Evolutionary conservation across 2,113 vertebrate genomes (phyloP).

Genomic region (Zosterops lateralis): DNA sequence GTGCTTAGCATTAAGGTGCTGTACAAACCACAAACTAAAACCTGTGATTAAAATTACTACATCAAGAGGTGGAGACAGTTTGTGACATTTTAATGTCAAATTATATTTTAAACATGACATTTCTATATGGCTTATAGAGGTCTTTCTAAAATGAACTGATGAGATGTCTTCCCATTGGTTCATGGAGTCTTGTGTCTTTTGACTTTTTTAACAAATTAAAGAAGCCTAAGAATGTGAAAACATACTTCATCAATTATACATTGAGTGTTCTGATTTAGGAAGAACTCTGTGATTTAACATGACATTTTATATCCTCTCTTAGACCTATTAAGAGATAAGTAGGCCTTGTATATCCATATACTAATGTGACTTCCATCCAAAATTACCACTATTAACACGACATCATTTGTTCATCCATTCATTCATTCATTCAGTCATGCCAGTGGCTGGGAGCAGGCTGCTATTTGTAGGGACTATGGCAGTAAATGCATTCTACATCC

Average conservation of each 20-base stretch:
- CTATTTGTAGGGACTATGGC: not conserved
- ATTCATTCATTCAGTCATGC: not conserved
- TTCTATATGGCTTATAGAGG: not conserved
- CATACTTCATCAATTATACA: not conserved
- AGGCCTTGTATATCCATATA: not conserved
- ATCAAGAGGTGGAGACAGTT: not conserved
- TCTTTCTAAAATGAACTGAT: not conserved
- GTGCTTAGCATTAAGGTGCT: not conserved
- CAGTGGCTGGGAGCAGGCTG: not conserved
- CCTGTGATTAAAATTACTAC: not conserved
- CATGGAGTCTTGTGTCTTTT: not conserved
- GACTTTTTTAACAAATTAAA: not conserved
- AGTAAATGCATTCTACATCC: not conserved
- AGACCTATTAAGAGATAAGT: not conserved
- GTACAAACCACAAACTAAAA: not conserved
- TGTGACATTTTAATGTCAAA: conserved; percentile 16
- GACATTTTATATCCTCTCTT: not conserved
- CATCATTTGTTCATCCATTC: not conserved
- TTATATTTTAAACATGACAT: not conserved
- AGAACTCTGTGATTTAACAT: not conserved
- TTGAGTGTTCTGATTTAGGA: not conserved
- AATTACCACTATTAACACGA: rapidly evolving
- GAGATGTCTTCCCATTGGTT: not conserved
- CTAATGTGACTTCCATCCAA: not conserved
- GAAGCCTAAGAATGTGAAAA: not conserved